Percentiles rank a stretch among this genome's conserved stretches.
These are phyloP conservation scores for Cecidostiba fungosa DNA, from an alignment of 2,888 invertebrate species.

Conservation along the genomic window DNA sequence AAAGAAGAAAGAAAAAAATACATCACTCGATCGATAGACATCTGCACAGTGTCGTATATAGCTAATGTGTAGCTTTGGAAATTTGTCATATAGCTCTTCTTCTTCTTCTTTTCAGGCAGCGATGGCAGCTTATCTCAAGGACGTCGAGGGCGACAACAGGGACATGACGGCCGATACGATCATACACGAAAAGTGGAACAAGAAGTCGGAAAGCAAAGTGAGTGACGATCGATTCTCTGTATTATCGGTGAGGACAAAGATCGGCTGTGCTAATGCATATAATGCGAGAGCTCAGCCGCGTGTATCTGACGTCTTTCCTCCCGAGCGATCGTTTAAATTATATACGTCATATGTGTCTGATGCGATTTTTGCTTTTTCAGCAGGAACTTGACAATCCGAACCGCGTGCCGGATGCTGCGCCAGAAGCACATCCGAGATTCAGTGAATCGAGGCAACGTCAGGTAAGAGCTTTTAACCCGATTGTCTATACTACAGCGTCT, in stretches of 20 bases:
- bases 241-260: constrained; percentile 22
- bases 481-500: neutral
- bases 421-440: constrained; percentile 69
- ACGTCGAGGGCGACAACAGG: constrained; percentile 84
- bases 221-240: constrained; percentile 57
- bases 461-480: constrained; percentile 30
- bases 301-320: constrained; percentile 15
- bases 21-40: neutral
- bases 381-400: constrained; percentile 66
- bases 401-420: constrained; percentile 67
- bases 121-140: constrained; percentile 92
- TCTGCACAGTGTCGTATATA: no score
- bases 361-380: constrained; percentile 25
- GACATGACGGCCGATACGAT: constrained; percentile 81
- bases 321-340: neutral
- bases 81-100: constrained; percentile 12
- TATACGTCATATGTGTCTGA: neutral
- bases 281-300: neutral
- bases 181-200: constrained; percentile 72
- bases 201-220: constrained; percentile 63
- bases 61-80: neutral
- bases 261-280: neutral
- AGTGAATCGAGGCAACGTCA: neutral
- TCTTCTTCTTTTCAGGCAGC: constrained; percentile 83
- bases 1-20: constrained; percentile 47